Conservation (phyloP, 2,888 invertebrate genomes). For the Drosophila mayaguana region DNA sequence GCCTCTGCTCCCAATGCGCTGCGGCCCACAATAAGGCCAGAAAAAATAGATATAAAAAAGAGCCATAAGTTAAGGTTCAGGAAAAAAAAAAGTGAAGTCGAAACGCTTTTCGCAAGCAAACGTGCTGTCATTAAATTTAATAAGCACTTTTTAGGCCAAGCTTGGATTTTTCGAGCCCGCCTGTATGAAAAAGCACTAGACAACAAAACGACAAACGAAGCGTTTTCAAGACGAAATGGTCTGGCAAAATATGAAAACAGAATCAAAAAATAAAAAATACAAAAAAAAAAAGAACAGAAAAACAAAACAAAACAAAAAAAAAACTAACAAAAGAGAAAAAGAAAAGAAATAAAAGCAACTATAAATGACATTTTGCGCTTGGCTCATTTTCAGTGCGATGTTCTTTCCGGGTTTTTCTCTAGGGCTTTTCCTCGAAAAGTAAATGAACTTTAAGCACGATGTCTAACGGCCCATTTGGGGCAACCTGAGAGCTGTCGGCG, state of each 20-base stretch:
- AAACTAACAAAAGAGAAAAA: conserved; percentile 23
- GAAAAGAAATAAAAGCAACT: conserved; percentile 41
- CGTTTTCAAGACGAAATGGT: conserved; percentile 62
- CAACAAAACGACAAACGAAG: conserved; percentile 42
- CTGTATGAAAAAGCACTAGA: conserved; percentile 51
- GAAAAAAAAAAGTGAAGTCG: conserved; percentile 38
- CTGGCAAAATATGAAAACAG: conserved; percentile 64
- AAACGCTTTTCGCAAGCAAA: conserved; percentile 78
- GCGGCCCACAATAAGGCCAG: conserved; percentile 54
- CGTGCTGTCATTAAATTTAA: conserved; percentile 82
- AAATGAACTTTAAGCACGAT: conserved; percentile 67
- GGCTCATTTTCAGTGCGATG: conserved; percentile 20
- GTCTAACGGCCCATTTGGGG: conserved; percentile 60
- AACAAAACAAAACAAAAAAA: conserved; percentile 13
- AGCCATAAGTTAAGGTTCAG: conserved; percentile 50
- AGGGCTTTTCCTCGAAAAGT: conserved; percentile 69
- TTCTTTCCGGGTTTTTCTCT: conserved; percentile 50
- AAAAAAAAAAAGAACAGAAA: conserved; percentile 8
- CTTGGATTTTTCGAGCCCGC: conserved; percentile 67
- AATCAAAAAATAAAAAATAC: conserved; percentile 20
- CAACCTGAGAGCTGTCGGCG: conserved; percentile 2
- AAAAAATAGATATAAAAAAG: conserved; percentile 29
- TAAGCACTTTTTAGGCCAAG: conserved; percentile 80
- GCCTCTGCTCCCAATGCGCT: conserved; percentile 67
- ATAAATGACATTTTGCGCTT: conserved; percentile 58